Conservation (phyloP, 2,113 vertebrate genomes). For the Ceyx margarethae region DNA sequence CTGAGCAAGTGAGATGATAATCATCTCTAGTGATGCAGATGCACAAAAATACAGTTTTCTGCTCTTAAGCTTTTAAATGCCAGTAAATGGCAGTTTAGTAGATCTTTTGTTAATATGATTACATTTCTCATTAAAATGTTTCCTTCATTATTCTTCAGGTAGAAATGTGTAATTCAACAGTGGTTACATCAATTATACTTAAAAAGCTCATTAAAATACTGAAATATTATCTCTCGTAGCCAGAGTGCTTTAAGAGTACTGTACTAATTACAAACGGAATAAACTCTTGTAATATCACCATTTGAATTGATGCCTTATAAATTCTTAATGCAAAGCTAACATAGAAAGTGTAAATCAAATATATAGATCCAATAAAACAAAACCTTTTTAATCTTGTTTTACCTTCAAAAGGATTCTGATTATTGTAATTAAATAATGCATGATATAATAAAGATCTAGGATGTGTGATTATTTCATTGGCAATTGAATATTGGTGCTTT, state of each 20-base stretch:
- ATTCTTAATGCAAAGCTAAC: conserved; percentile 90
- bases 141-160: conserved; percentile 86
- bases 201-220: conserved; percentile 85
- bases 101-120: conserved; percentile 86
- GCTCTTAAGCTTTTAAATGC: conserved; percentile 80
- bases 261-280: conserved; percentile 86
- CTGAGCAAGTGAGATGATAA: conserved; percentile 34
- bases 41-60: conserved; percentile 69
- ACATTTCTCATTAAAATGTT: conserved; percentile 86
- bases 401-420: conserved; percentile 81
- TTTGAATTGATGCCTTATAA: conserved; percentile 85
- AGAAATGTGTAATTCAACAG: conserved; percentile 83
- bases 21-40: conserved; percentile 56
- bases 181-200: conserved; percentile 87
- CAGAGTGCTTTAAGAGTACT: conserved; percentile 81
- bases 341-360: conserved; percentile 89
- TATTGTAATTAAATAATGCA: conserved; percentile 89
- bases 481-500: conserved; percentile 81
- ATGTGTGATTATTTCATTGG: conserved; percentile 81
- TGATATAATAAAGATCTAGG: conserved; percentile 83
- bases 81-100: conserved; percentile 81
- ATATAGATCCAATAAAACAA: conserved; percentile 86
- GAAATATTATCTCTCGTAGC: conserved; percentile 84
- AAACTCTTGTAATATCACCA: conserved; percentile 83
- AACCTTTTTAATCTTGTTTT: conserved; percentile 86